These are phyloP conservation scores for Lamproptera curius DNA, from an alignment of 2,888 invertebrate species.

Conservation along the genomic window DNA sequence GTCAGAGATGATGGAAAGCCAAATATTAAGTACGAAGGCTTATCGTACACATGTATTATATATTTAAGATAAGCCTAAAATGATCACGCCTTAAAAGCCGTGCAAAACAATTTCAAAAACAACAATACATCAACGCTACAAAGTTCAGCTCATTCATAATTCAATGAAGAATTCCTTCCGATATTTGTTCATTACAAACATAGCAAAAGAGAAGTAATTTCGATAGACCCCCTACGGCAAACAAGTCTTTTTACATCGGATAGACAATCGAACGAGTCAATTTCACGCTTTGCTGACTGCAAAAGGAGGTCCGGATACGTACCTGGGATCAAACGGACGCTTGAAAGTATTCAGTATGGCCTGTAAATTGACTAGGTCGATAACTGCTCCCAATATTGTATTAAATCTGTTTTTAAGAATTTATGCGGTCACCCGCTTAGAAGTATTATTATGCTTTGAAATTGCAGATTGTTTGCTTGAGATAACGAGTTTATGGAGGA, in stretches of 20 bases:
- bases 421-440: too few species aligned
- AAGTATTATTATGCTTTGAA: too few species aligned
- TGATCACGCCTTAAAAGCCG: too few species aligned
- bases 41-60: too few species aligned
- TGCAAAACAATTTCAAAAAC: too few species aligned
- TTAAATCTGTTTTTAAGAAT: constrained; percentile 25
- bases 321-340: constrained; percentile 44
- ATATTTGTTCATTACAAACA: constrained; percentile 13
- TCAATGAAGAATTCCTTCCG: constrained; percentile 7
- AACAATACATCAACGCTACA: too few species aligned
- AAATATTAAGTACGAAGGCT: too few species aligned
- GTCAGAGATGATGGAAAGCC: too few species aligned
- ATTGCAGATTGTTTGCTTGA: too few species aligned
- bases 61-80: too few species aligned
- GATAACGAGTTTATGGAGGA: too few species aligned
- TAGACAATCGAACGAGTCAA: constrained; percentile 62
- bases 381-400: constrained; percentile 22
- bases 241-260: constrained; percentile 45
- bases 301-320: constrained; percentile 42
- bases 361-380: constrained; percentile 42
- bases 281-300: constrained; percentile 55
- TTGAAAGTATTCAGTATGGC: constrained; percentile 35
- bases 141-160: too few species aligned
- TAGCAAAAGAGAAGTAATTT: constrained; percentile 32
- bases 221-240: constrained; percentile 32